Base-by-base conservation (phyloP, 2,888 invertebrate species). In the Mesoligia furuncula region DNA sequence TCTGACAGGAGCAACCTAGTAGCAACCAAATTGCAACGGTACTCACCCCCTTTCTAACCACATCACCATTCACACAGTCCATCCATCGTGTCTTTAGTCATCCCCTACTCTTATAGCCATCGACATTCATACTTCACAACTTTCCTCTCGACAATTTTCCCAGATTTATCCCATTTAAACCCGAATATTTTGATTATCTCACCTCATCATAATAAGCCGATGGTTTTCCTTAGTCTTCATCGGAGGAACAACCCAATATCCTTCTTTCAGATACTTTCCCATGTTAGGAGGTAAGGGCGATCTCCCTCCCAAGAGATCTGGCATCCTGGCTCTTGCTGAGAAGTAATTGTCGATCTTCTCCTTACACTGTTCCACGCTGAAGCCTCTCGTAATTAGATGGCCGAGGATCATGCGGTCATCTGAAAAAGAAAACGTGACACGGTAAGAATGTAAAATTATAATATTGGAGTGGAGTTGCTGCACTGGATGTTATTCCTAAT, bases 321-420 rank as follows among this genome's bases (percentile, higher is more conserved):
- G 86, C 87, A 90, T 89, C 20, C 77, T 88, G 20, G 71, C 67
- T 31, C 87, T 81, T 0, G 89, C 87, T 39, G 88, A 83, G 80
- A 88, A 90, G 79, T 89, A 91, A 80, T 90, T 90, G 54, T 93
- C 93, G 6, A 93, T 76, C 57, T 89, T 90, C 72, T 87, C 82
- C 62, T 93, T 92, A 8, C 81, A 75, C 62, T 87, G 88, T 69
- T 92, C 91, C 0, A 90, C 87, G 80, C 90, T 91, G 84, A 91
- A 91, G 0, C 85, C 83, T 36, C 88, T 86, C 0, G 89, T 78
- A 0, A 90, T 83, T 1, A 92, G 84, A 31, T 89, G 87, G 9
- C 91, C 89, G 0, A 88, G 72, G 27, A 91, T 88, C 73, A 89
- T 87, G 69, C 87, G 85, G 71, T 92, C 89, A 78, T 89, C 92